Evolutionary conservation across 2,113 vertebrate genomes (phyloP), one percentile per base, ranked within the genome.

Genomic region (Burhinus bistriatus): DNA sequence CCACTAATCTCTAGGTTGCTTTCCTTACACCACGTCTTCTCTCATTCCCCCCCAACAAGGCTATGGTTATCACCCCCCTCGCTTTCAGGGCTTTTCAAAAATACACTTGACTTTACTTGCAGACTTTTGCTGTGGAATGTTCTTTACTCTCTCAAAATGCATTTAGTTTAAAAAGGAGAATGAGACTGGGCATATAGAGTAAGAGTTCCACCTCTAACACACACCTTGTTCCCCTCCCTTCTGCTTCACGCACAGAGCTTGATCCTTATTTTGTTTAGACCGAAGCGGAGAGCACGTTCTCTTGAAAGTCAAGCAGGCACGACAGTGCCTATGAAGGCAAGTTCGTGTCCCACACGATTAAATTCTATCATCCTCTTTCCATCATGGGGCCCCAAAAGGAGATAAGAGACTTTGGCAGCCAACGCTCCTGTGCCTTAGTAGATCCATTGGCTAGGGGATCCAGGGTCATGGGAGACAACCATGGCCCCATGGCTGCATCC

Each of bases 211-310:
- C 4, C 38, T n/a, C 72, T 29, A 9, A 14, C 19, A 5, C 23
- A n/a, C 38, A n/a, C 34, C 13, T n/a, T 16, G 3, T 18, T 83
- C 68, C n/a, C 34, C 22, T 62, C 38, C 27, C 38, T 62, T 30
- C 77, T 70, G 34, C 71, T 86, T 75, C 76, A 9, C 32, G 54
- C 62, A 3, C 27, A 5, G 27, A 34, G 18, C 25, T 12, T 10
- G 9, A 79, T 7, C 61, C 61, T 42, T 12, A 15, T 9, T 79
- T 61, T 34, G 3, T 20, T 29, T 32, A 9, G 49, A 21, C 40
- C 45, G 1, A 62, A 52, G 40, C 0, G 5, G n/a, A 36, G 15
- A 25, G 10, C 10, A 12, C 0, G 5, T n/a, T 23, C 34, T 42
- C 76, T 15, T 4, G 8, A 18, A 64, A 71, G 42, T 6, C 71